Base-by-base conservation (phyloP, 2,797 vertebrate species). In the Diplodus sargus region DNA sequence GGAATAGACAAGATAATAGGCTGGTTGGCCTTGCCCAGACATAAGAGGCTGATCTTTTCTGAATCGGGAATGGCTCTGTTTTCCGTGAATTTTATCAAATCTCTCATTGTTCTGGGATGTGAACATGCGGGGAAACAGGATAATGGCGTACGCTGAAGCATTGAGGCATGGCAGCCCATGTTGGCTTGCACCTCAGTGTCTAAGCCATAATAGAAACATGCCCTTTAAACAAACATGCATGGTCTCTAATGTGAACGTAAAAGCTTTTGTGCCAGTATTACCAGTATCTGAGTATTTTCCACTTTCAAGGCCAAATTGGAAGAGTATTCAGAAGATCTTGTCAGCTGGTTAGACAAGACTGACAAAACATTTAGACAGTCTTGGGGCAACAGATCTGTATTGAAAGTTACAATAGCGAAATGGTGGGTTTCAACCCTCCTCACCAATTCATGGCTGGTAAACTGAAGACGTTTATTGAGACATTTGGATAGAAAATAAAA, bases 1-100 rank as follows among this genome's bases (percentile, higher is more conserved):
- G 73, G 17, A 76, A 82, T 65, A 61, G 63, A 86, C 53, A 42
- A 61, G 59, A 82, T 81, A 79, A 82, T 75, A 17, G 51, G n/a
- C 48, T 51, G 43, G 28, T 47, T 61, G 54, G 52, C 39, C 47
- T 66, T 48, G 48, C 45, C 9, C 14, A 62, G 42, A 15, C 58
- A 18, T 56, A 14, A 59, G 51, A 75, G 63, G n/a, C 43, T 54
- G 23, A 64, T 45, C 15, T 28, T 28, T 58, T 71, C 49, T 74
- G 28, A 79, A 57, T 47, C 45, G 39, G 54, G 68, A 30, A 30
- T 3, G n/a, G 20, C 39, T 64, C 3, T 25, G 30, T 28, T 71
- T 52, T 51, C 12, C 52, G 28, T 15, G 47, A 51, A 48, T 48
- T 13, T 45, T 45, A 64, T 48, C 10, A 20, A 64, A 20, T 28